Base-by-base conservation (phyloP, 2,797 vertebrate genomes). In the Heliangelus exortis region DNA sequence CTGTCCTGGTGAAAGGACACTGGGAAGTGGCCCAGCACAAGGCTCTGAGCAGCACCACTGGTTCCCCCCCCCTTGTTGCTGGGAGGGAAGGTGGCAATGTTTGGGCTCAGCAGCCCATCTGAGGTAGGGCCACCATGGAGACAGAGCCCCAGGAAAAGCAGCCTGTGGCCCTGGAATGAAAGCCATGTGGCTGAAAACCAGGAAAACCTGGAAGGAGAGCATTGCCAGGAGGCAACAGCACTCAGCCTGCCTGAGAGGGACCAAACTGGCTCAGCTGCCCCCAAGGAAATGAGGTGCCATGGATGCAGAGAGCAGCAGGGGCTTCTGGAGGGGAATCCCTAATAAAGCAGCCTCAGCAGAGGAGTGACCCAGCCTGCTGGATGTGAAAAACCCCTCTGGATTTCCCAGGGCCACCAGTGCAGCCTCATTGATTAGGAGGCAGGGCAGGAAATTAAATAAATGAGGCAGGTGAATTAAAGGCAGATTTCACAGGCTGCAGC, bases 391-490 rank as follows among this genome's bases (percentile, higher is more conserved):
- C 5, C 1, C 28, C 25, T 9, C 39, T 36, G 47, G 53, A 28
- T 41, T 41, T 91, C 87, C 93, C 83, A 89, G 62, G 72, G 79
- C 63, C 0, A 0, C 54, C 5, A 8, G 29, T 47, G 73, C 73
- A 88, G 85, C 61, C 21, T 88, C 92, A 84, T 47, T 82, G 92
- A 90, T 92, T 71, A 93, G 92, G 50, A 95, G 87, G 73, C 92
- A 92, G 85, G 93, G 93, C 89, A 95, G 93, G 84, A 87, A 93
- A 93, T 91, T 41, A 67, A 96, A n/a, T n/a, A n/a, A n/a, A 92
- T 53, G 76, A 92, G 82, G 93, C 53, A 41, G 93, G 84, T 78
- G 92, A 96, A 92, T 89, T 76, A 80, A 94, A 96, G 93, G 75
- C 94, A 95, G 89, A 65, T 72, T 96, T 78, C 87, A 78, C 43